phyloP scores from a whole-genome alignment of 2,797 vertebrate species.

The Tragopan temminckii region DNA sequence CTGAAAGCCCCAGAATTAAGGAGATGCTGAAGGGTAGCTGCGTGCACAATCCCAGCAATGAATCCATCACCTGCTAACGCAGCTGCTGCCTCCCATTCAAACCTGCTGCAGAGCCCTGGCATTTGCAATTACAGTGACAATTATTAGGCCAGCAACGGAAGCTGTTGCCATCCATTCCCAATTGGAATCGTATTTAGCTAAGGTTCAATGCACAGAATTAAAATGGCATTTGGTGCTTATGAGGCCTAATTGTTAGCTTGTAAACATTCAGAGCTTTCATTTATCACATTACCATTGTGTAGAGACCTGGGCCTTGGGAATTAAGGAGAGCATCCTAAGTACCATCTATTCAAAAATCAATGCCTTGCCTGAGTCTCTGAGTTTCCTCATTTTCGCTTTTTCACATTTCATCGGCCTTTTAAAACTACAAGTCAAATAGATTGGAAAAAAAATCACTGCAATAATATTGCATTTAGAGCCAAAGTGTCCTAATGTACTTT shows the following conservation, averaged over 20 bases:
- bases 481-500: constrained; percentile 39
- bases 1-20: constrained; percentile 57
- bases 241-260: constrained; percentile 77
- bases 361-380: constrained; percentile 15
- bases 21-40: constrained; percentile 14
- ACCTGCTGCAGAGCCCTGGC: constrained; percentile 29
- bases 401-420: constrained; percentile 53
- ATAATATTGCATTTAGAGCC: constrained; percentile 35
- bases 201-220: constrained; percentile 78
- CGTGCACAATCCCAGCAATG: not conserved
- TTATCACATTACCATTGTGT: constrained; percentile 70
- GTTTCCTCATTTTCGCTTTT: constrained; percentile 37
- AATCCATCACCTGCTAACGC: constrained; percentile 71
- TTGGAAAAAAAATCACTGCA: not conserved
- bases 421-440: constrained; percentile 44
- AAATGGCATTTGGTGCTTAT: constrained; percentile 74
- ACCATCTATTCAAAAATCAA: constrained; percentile 54
- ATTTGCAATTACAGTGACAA: constrained; percentile 46
- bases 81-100: constrained; percentile 58
- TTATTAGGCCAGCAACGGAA: constrained; percentile 67
- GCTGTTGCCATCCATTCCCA: constrained; percentile 61
- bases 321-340: constrained; percentile 48
- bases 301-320: constrained; percentile 58
- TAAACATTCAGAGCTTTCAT: constrained; percentile 73
- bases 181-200: constrained; percentile 68